Evolutionary conservation across 2,797 vertebrate species (phyloP).

Genomic region (Cichlasoma orientale): DNA sequence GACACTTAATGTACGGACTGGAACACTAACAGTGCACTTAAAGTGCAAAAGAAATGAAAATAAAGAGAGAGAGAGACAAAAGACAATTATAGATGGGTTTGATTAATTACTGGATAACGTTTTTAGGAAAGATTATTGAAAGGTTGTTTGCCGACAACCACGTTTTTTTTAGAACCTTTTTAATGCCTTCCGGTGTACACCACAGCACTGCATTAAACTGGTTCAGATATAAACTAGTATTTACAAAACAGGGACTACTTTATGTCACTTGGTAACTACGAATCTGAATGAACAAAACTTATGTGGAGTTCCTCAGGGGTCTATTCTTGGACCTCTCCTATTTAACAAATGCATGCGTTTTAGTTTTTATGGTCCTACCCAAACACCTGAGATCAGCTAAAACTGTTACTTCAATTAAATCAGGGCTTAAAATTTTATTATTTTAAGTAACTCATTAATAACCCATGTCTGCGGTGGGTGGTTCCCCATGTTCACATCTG

Average conservation of each 20-base stretch:
- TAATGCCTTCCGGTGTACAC: neutral
- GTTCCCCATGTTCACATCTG: too few relatives aligned
- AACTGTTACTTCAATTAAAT: too few relatives aligned
- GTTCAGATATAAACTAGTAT: too few relatives aligned
- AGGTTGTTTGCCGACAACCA: neutral
- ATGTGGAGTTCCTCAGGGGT: neutral
- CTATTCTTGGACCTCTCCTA: neutral
- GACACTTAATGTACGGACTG: conserved; percentile 88
- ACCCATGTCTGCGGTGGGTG: too few relatives aligned
- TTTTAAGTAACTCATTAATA: too few relatives aligned
- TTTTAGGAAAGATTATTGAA: neutral
- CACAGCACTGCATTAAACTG: neutral
- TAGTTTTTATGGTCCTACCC: too few relatives aligned
- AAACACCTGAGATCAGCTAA: too few relatives aligned
- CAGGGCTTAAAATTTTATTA: too few relatives aligned
- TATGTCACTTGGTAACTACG: neutral
- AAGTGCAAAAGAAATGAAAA: neutral
- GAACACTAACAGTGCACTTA: conserved; percentile 91
- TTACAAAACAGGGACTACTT: neutral
- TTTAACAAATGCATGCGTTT: neutral
- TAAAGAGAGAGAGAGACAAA: conserved; percentile 4
- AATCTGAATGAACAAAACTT: neutral
- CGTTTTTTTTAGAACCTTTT: neutral
- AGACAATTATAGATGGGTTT: neutral
- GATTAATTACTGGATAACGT: neutral